These are phyloP conservation scores for Gymnarchus niloticus DNA, from an alignment of 2,113 vertebrate genomes.

Conservation along the genomic window DNA sequence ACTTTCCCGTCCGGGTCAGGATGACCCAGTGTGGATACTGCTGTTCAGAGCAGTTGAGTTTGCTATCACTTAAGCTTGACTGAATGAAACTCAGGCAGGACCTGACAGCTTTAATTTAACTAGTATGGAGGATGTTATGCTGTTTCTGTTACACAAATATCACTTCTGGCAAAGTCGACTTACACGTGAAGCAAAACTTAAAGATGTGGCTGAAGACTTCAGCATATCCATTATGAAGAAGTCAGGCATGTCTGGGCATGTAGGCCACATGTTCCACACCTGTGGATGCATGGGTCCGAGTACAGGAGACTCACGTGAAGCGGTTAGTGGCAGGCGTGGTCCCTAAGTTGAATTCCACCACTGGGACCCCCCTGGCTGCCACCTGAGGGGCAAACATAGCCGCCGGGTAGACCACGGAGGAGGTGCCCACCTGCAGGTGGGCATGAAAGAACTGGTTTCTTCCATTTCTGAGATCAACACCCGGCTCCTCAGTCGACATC, in stretches of 20 bases:
- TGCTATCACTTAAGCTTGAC: not conserved
- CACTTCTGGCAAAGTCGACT: not conserved
- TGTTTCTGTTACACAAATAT: not conserved
- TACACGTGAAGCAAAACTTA: not conserved
- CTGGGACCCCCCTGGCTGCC: slow-evolving; percentile 80
- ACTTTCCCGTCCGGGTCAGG: not conserved
- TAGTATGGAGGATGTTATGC: not conserved
- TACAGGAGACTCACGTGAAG: slow-evolving; percentile 70
- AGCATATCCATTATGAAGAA: not conserved
- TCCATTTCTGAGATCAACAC: too few species aligned
- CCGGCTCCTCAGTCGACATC: not conserved
- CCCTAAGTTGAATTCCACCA: slow-evolving; percentile 85
- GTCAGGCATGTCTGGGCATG: not conserved
- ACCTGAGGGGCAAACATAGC: slow-evolving; percentile 93
- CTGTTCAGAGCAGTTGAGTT: not conserved
- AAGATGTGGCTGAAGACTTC: not conserved
- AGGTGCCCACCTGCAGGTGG: slow-evolving; percentile 78
- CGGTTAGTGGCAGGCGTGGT: slow-evolving; percentile 70
- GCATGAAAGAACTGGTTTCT: not conserved
- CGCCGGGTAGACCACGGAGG: slow-evolving; percentile 88
- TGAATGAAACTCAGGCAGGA: not conserved
- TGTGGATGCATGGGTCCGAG: not conserved
- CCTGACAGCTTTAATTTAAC: not conserved
- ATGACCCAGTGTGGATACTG: not conserved
- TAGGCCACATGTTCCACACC: not conserved